These are phyloP conservation scores for Euura saliciscinereae DNA, from an alignment of 1,140 invertebrate species.

Conservation along the genomic window DNA sequence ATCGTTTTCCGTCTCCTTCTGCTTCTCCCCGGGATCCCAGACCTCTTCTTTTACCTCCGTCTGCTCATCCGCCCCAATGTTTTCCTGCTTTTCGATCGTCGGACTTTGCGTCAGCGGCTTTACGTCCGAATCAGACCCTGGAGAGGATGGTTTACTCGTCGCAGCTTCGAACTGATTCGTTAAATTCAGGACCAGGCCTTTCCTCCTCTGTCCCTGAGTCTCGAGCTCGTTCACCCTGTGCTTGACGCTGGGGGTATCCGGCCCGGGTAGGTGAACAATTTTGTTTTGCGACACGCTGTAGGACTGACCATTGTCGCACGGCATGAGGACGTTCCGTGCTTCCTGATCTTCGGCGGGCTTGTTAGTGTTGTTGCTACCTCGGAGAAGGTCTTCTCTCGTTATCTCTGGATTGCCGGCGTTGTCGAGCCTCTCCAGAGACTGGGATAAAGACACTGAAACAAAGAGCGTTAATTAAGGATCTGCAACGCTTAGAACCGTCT, in stretches of 20 bases:
- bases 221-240: constrained; percentile 69
- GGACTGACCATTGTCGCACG: constrained; percentile 80
- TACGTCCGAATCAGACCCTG: constrained; percentile 46
- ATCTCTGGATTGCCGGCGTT: constrained; percentile 50
- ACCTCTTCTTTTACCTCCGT: constrained; percentile 38
- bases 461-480: neutral
- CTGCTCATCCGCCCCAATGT: no score
- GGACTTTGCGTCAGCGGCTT: constrained; percentile 24
- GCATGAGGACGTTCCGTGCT: constrained; percentile 78
- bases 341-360: constrained; percentile 54
- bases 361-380: constrained; percentile 39
- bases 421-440: constrained; percentile 60
- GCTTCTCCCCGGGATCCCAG: constrained; percentile 21
- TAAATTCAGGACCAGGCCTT: constrained; percentile 70
- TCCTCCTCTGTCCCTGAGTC: constrained; percentile 60
- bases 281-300: constrained; percentile 90
- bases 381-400: constrained; percentile 51
- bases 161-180: constrained; percentile 65
- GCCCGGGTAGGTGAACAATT: constrained; percentile 74
- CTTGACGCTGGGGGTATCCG: constrained; percentile 50
- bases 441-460: constrained; percentile 54
- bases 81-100: constrained; percentile 39
- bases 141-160: constrained; percentile 57
- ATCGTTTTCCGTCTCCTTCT: constrained; percentile 20
- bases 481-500: neutral